A percentile compares a stretch with the other conserved stretches of the same genome.
Conservation (phyloP, 2,113 vertebrate species). For the Gopherus flavomarginatus region DNA sequence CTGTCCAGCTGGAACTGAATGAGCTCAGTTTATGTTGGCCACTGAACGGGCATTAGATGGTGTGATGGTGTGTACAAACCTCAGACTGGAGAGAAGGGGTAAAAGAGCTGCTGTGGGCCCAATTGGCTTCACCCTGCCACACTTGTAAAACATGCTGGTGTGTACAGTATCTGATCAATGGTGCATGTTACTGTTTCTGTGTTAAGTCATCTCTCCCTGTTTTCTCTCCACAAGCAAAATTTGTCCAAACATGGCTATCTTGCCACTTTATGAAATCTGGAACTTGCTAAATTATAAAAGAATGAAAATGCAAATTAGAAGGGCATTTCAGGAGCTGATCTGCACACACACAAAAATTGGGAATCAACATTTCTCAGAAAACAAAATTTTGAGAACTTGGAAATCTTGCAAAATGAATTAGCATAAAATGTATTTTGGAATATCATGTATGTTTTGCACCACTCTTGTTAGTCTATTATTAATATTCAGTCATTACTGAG, state of each 20-base stretch:
- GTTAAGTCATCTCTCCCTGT: background rate
- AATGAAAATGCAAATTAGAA: background rate
- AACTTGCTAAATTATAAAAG: background rate
- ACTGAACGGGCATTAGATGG: conserved; percentile 54
- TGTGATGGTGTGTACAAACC: background rate
- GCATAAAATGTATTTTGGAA: background rate
- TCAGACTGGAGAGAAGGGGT: background rate
- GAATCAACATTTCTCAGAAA: background rate
- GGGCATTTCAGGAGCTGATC: background rate
- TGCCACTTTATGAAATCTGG: background rate
- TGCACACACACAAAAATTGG: background rate
- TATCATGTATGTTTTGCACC: background rate
- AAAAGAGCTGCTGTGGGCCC: background rate
- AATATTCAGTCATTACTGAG: background rate
- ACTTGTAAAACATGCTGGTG: background rate
- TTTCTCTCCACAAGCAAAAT: background rate
- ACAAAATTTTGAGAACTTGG: background rate
- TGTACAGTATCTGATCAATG: background rate
- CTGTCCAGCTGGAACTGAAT: conserved; percentile 61
- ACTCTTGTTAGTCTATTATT: background rate
- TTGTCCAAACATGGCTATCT: background rate
- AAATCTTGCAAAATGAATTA: background rate
- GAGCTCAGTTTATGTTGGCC: conserved; percentile 28
- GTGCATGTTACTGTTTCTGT: background rate
- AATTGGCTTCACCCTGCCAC: background rate